phyloP scores from a whole-genome alignment of 2,113 vertebrate species.

The Rhabdornis inornatus region DNA sequence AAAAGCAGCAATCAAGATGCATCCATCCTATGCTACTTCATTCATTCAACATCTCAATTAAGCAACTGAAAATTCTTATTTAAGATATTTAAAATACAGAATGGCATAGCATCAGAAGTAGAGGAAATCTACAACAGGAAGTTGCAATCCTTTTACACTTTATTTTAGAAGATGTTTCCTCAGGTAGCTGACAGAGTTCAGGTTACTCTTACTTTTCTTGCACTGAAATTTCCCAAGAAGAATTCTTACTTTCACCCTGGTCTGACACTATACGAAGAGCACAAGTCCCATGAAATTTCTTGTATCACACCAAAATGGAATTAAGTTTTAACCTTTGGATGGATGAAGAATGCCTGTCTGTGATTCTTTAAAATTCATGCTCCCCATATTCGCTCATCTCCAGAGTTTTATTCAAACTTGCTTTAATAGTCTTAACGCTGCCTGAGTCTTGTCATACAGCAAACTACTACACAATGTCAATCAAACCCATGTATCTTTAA shows the following conservation, averaged over 20 bases:
- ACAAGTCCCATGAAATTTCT: background rate
- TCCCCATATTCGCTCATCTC: background rate
- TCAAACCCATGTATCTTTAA: background rate
- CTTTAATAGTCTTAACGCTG: background rate
- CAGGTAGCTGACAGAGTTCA: background rate
- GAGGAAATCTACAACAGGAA: background rate
- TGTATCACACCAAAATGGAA: background rate
- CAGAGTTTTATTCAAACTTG: background rate
- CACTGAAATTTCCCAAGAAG: background rate
- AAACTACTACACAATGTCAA: background rate
- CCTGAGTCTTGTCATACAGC: background rate
- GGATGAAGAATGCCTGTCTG: background rate
- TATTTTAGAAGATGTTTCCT: background rate
- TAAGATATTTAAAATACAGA: background rate
- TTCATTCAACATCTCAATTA: background rate
- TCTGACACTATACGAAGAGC: background rate
- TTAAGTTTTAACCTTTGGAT: background rate
- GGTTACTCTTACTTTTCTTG: background rate
- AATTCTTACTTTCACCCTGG: background rate
- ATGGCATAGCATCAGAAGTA: background rate
- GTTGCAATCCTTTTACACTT: background rate
- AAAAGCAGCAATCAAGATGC: background rate
- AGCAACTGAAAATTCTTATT: background rate
- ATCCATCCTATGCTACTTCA: background rate
- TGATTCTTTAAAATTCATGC: background rate